Base-by-base conservation (phyloP, 2,888 invertebrate genomes). In the Melanophora roralis region DNA sequence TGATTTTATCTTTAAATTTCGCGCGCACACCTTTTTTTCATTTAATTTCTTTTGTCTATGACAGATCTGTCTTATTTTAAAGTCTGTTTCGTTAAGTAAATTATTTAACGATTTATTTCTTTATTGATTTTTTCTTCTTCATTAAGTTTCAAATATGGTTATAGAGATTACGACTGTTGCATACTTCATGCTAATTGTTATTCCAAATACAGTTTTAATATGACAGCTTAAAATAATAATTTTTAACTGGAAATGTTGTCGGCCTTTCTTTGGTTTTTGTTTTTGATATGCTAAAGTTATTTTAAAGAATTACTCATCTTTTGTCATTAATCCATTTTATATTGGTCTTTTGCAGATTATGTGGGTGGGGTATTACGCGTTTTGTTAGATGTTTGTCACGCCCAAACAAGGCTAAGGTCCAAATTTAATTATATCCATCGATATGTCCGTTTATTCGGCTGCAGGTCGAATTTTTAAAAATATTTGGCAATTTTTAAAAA, bases 71-170 rank as follows among this genome's bases (percentile, higher is more conserved):
- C 6, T n/a, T 14, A n/a, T 49, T 65, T 27, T 65, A 36, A 43
- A 72, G 60, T 60, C 71, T 72, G 60, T 47, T 65, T 51, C 16
- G 53, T 72, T 72, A 64, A 49, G 32, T 16, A 32, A 16, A 14
- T n/a, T 55, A 60, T 47, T 55, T 27, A 38, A 36, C 12, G 11
- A 9, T 57, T 64, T 19, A 49, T 57, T 71, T 55, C 16, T 12
- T 47, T 14, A 5, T 16, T 14, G 14, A 36, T 62, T 19, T 19
- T 27, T 36, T 7, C 21, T 9, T 59, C 21, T 49, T 51, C 8
- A 36, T 36, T 73, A 14, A 23, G 2, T 57, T 74, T 32, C 57
- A 21, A 47, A 57, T 74, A 65, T 68, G 68, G 75, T 55, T 27
- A n/a, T n/a, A 8, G 32, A 32, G 53, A 60, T 53, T 55, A 51